These are phyloP conservation scores for Setipinna tenuifilis DNA, from an alignment of 2,797 vertebrate species.

Conservation along the genomic window DNA sequence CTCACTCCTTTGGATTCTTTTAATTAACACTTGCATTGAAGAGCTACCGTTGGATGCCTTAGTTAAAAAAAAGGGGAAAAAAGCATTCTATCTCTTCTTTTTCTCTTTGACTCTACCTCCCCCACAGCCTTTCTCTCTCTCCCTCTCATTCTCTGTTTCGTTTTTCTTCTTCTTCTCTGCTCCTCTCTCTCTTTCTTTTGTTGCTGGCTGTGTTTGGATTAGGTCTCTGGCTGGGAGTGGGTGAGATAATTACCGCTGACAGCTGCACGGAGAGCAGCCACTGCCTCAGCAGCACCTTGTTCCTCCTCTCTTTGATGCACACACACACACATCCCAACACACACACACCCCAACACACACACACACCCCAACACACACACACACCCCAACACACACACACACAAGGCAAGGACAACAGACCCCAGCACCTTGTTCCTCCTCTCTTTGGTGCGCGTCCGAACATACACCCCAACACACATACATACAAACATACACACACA, in stretches of 20 bases:
- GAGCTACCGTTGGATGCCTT: slow-evolving; percentile 66
- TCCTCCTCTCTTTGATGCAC: slow-evolving; percentile 81
- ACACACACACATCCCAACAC: slow-evolving; percentile 69
- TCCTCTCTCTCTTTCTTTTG: slow-evolving; percentile 62
- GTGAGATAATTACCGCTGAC: slow-evolving; percentile 98
- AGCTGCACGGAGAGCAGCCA: slow-evolving; percentile 91
- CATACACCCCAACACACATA: slow-evolving; percentile 75
- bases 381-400: slow-evolving; percentile 51
- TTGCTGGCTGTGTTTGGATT: slow-evolving; percentile 76
- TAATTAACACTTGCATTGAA: slow-evolving; percentile 87
- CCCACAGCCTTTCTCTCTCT: slow-evolving; percentile 35
- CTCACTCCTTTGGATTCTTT: slow-evolving; percentile 83
- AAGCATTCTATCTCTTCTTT: slow-evolving; percentile 45
- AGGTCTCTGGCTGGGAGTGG: slow-evolving; percentile 78
- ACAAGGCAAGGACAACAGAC: slow-evolving; percentile 73
- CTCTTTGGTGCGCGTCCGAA: slow-evolving; percentile 80
- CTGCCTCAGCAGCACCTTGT: slow-evolving; percentile 74
- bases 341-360: slow-evolving; percentile 51
- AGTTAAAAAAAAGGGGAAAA: slow-evolving; percentile 69
- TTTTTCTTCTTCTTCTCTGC: slow-evolving; percentile 49
- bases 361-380: slow-evolving; percentile 55
- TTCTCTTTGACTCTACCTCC: slow-evolving; percentile 52
- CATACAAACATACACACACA: slow-evolving; percentile 55
- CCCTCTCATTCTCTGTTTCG: slow-evolving; percentile 53
- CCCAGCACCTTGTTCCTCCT: slow-evolving; percentile 77